A percentile compares a stretch with the other conserved stretches of the same genome.
These are phyloP conservation scores for Echinometra lucunter DNA, from an alignment of 53 echinoderm and acorn worm genomes.

Conservation along the genomic window DNA sequence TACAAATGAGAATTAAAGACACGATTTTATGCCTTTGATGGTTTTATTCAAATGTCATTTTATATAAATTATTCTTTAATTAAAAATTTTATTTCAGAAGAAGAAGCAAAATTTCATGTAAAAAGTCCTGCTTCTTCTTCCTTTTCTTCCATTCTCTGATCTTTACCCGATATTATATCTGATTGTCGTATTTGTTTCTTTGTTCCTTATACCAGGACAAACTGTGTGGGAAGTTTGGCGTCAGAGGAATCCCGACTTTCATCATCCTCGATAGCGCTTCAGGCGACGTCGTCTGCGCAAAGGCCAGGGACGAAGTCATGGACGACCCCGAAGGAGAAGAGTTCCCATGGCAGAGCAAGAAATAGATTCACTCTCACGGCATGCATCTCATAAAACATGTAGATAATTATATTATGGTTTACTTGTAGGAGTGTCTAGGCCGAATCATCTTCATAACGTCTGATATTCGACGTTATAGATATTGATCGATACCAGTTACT, in stretches of 20 bases:
- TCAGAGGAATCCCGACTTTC: slow-evolving; percentile 86
- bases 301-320: slow-evolving; percentile 77
- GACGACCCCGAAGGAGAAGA: slow-evolving; percentile 82
- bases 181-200: neutral
- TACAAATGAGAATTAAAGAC: no score
- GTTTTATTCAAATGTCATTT: no score
- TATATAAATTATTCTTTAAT: no score
- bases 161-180: no score
- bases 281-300: slow-evolving; percentile 67
- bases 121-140: no score
- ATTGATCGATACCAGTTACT: no score
- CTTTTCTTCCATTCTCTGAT: no score
- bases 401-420: neutral
- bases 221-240: slow-evolving; percentile 80
- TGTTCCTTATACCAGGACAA: slow-evolving; percentile 66
- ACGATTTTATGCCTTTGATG: no score
- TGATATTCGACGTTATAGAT: no score
- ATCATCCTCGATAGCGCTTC: slow-evolving; percentile 79
- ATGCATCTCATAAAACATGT: neutral
- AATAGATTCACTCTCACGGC: slow-evolving; percentile 63
- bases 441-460: neutral
- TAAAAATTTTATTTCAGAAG: no score
- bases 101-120: no score
- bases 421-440: neutral
- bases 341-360: slow-evolving; percentile 92